phyloP scores from a whole-genome alignment of 2,888 invertebrate genomes.

The Hyposoter didymator region DNA sequence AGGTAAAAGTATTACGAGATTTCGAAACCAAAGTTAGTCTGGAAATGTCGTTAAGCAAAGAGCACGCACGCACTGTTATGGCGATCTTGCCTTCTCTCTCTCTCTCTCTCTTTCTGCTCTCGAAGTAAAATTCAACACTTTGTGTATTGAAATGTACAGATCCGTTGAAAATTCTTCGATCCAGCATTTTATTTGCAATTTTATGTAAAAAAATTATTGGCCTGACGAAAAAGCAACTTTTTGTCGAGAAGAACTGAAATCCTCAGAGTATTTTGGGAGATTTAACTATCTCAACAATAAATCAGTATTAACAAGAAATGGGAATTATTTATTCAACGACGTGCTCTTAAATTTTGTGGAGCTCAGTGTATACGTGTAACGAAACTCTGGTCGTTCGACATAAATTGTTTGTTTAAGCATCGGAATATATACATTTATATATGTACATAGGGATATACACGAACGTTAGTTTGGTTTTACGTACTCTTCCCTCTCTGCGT shows the following conservation, averaged over 20 bases:
- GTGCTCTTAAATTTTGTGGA: background rate
- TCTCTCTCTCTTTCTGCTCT: background rate
- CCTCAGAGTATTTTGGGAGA: background rate
- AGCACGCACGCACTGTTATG: conserved; percentile 4
- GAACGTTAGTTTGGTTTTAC: conserved; percentile 5
- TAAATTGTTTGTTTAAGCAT: conserved; percentile 34
- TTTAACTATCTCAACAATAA: background rate
- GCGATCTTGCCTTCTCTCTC: background rate
- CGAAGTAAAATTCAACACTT: background rate
- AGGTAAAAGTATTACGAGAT: conserved; percentile 30
- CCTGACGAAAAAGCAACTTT: background rate
- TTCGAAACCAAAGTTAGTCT: background rate
- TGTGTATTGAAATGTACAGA: background rate
- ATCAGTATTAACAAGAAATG: background rate
- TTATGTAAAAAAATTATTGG: background rate
- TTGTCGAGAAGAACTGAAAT: background rate
- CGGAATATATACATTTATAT: background rate
- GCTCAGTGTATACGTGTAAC: background rate
- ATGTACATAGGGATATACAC: background rate
- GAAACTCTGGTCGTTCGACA: conserved; percentile 6
- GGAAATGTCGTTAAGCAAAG: conserved; percentile 34
- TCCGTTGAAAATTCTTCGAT: background rate
- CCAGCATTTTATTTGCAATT: background rate
- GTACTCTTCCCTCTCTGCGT: background rate
- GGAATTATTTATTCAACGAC: background rate